Conservation (phyloP, 2,888 invertebrate genomes). For the Hedya salicella region DNA sequence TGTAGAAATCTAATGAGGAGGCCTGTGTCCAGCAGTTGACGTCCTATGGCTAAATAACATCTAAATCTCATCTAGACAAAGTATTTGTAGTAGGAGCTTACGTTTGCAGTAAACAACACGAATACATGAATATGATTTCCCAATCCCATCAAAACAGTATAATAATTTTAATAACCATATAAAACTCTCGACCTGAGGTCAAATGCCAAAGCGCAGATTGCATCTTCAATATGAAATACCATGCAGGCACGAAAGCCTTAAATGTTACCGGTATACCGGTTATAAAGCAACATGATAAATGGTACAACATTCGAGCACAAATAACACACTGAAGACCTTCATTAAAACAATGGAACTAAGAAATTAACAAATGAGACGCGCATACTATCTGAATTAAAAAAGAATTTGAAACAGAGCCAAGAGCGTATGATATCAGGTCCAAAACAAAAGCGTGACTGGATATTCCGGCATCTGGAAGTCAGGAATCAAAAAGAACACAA, state of each 20-base stretch:
- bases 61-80: too few relatives aligned
- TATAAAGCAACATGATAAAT: constrained; percentile 45
- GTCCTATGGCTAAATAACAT: too few relatives aligned
- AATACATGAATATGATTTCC: constrained; percentile 19
- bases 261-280: constrained; percentile 67
- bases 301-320: constrained; percentile 18
- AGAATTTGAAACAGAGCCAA: constrained; percentile 59
- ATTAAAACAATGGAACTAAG: constrained; percentile 34
- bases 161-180: constrained; percentile 54
- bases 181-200: constrained; percentile 62
- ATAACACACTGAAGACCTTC: constrained; percentile 26
- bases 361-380: constrained; percentile 29
- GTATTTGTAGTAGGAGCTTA: too few relatives aligned
- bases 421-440: constrained; percentile 70
- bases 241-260: constrained; percentile 55
- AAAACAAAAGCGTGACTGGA: constrained; percentile 65
- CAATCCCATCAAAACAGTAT: constrained; percentile 24
- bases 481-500: constrained; percentile 65
- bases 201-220: constrained; percentile 68
- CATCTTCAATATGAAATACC: constrained; percentile 62
- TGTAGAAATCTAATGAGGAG: too few relatives aligned
- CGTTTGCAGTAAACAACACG: background rate
- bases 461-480: constrained; percentile 65
- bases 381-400: constrained; percentile 38
- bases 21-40: too few relatives aligned